Base-by-base conservation (phyloP, 2,113 vertebrate species). In the Saguinus midas region DNA sequence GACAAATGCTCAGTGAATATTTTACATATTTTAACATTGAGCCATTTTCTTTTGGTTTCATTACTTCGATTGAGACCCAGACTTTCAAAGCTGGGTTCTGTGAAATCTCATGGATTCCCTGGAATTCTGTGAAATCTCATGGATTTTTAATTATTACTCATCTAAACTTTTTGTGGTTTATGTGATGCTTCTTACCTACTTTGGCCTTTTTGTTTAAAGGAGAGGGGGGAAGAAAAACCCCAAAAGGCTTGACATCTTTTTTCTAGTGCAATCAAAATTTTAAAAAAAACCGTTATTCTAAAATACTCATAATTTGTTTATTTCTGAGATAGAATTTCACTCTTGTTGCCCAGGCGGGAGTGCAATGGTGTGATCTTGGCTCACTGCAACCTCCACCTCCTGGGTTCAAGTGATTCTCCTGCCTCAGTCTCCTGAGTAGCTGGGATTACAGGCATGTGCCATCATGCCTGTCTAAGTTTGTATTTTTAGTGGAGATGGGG, bases 61-160 rank as follows among this genome's bases (percentile, higher is more conserved):
- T 96, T 23, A 43, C 57, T 90, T 75, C 89, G 32, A n/a, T n/a
- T 96, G 83, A 89, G 50, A 72, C 23, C 70, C 35, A 92, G 48
- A 52, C 50, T 40, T 94, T 97, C 92, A 64, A 96, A 95, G 25
- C 40, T 79, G 73, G 57, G 61, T 91, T 95, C 80, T 92, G 1
- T 90, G 78, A 92, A 92, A 35, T 61, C 84, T 97, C 58, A 6
- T 14, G 32, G 73, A 29, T 90, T 61, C 84, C 55, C 8, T 95
- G 81, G 70, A 87, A 23, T 91, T 95, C 80, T 92, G 1, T 90
- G 78, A 92, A 92, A 35, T 61, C 84, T 97, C 58, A 6, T 14
- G 32, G 73, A 29, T 90, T 61, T 66, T 68, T 64, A 84, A 40
- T 96, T 88, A 29, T 83, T 84, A 43, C 0, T 90, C 20, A 70